phyloP scores from a whole-genome alignment of 2,797 vertebrate genomes.

The Anabacerthia variegaticeps region DNA sequence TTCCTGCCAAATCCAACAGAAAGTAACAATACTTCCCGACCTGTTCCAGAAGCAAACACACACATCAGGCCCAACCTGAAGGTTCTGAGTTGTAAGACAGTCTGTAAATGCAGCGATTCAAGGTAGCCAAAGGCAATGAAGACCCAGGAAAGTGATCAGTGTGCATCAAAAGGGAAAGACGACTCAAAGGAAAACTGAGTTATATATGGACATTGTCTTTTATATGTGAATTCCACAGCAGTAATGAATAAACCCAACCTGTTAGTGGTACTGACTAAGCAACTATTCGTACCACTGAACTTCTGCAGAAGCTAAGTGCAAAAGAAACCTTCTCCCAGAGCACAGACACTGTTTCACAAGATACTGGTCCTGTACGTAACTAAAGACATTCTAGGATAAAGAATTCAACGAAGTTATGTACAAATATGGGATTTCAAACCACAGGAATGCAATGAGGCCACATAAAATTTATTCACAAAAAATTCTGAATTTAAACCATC shows the following conservation, averaged over 20 bases:
- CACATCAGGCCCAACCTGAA: background rate
- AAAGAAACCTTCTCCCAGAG: background rate
- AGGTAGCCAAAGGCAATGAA: background rate
- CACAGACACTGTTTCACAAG: background rate
- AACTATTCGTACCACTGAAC: background rate
- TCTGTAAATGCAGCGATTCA: background rate
- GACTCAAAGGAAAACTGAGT: background rate
- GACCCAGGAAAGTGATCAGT: background rate
- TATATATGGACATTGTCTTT: background rate
- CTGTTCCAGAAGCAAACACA: background rate
- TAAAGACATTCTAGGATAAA: background rate
- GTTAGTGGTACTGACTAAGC: background rate
- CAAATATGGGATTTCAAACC: background rate
- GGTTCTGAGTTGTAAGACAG: background rate
- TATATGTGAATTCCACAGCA: background rate
- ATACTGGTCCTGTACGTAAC: background rate
- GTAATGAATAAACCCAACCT: background rate
- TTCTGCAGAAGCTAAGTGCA: background rate
- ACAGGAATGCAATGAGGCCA: background rate
- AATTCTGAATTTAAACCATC: background rate
- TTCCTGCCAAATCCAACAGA: background rate
- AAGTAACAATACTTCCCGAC: background rate
- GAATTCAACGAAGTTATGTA: background rate
- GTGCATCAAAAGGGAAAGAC: background rate
- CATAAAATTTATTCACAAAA: background rate